Conservation (phyloP, 1,140 invertebrate genomes). For the Trialeurodes vaporariorum region DNA sequence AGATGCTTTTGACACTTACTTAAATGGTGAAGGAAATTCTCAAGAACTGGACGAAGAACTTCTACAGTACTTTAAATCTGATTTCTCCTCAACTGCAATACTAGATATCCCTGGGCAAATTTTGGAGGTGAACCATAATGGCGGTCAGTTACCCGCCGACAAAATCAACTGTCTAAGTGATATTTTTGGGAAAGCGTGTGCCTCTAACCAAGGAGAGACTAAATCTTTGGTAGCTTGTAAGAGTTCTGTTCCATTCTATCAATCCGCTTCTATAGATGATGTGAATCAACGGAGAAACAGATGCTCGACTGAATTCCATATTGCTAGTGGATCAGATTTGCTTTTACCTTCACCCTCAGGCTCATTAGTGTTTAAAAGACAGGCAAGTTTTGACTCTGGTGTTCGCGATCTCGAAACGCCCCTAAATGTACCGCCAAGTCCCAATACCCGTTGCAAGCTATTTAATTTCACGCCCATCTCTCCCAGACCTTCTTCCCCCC, state of each 20-base stretch:
- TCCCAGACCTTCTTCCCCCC: slow-evolving; percentile 50
- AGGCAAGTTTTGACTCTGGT: slow-evolving; percentile 45
- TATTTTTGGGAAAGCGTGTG: too few relatives aligned
- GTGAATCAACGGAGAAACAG: neutral
- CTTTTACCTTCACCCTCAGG: neutral
- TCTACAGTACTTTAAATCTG: slow-evolving; percentile 57
- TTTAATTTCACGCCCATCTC: slow-evolving; percentile 77
- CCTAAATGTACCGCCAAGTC: slow-evolving; percentile 38
- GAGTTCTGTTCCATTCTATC: slow-evolving; percentile 41
- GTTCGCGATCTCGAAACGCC: slow-evolving; percentile 22
- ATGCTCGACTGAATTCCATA: neutral
- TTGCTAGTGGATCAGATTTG: neutral
- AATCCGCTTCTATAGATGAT: neutral
- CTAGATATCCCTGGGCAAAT: slow-evolving; percentile 37
- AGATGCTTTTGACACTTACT: slow-evolving; percentile 63
- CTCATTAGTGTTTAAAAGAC: slow-evolving; percentile 32
- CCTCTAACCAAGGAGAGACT: neutral
- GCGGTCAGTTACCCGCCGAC: neutral
- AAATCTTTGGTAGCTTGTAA: slow-evolving; percentile 37
- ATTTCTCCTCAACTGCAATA: slow-evolving; percentile 29
- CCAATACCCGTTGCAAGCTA: slow-evolving; percentile 53
- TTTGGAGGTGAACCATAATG: neutral
- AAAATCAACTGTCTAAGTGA: too few relatives aligned
- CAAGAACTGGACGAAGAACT: slow-evolving; percentile 69
- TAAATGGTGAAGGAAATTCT: slow-evolving; percentile 58